A percentile compares a stretch with the other conserved stretches of the same genome.
Conservation (phyloP, 2,113 vertebrate genomes). For the Nothoprocta perdicaria region DNA sequence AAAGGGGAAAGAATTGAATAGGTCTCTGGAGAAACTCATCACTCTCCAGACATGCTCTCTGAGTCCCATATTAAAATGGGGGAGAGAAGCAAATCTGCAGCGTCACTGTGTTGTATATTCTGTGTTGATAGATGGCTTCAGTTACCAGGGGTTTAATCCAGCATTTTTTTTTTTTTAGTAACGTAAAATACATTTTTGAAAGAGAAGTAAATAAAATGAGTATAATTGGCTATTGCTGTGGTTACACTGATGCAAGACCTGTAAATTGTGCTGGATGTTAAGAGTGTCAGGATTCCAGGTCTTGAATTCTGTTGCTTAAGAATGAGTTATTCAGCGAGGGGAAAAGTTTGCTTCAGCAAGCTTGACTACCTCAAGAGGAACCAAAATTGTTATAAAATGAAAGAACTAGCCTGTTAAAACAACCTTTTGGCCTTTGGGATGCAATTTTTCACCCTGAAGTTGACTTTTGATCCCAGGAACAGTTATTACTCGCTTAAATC, state of each 20-base stretch:
- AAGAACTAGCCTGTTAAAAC: not conserved
- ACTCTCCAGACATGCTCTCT: fast-evolving
- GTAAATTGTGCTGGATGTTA: constrained; percentile 54
- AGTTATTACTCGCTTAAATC: not conserved
- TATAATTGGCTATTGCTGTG: not conserved
- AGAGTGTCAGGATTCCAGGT: not conserved
- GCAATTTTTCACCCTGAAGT: constrained; percentile 1
- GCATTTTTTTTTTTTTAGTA: constrained; percentile 5
- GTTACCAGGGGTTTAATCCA: constrained; percentile 27
- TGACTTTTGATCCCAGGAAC: constrained; percentile 15
- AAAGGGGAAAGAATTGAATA: constrained; percentile 3
- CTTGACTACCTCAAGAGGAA: not conserved
- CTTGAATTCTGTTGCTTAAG: constrained; percentile 56
- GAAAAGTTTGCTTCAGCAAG: not conserved
- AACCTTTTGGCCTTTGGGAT: not conserved
- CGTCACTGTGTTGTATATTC: not conserved
- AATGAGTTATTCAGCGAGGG: constrained; percentile 40
- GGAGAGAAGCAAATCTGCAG: not conserved
- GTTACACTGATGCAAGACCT: constrained; percentile 25
- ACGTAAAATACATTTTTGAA: constrained; percentile 29
- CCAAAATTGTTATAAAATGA: not conserved
- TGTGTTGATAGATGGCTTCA: not conserved
- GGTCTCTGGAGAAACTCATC: not conserved
- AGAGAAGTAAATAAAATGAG: constrained; percentile 44
- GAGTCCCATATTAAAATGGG: not conserved